Evolutionary conservation across 2,888 invertebrate genomes (phyloP), one percentile per base, ranked within the genome.

Genomic region (Acutogordius australiensis): DNA sequence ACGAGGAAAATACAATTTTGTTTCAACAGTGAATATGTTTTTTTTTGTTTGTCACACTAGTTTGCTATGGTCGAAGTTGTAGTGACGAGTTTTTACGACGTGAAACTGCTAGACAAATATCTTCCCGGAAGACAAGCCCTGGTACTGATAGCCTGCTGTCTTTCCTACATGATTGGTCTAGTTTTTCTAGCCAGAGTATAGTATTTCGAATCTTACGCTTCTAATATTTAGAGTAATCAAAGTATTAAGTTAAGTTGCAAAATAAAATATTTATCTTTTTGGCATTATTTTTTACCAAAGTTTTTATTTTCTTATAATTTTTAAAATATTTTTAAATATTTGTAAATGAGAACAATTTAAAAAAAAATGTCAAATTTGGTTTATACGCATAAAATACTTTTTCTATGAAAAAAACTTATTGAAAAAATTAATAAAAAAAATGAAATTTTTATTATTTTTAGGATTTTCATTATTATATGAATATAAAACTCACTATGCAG

Each of bases 71-170:
- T 57, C 2, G 58, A 57, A 29, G 58, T 57, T 8, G 58, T 57
- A 8, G 58, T 57, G 8, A 57, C 58, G 29, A 57, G 58, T 57
- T 57, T 57, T 28, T 57, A 57, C 29, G 58, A 57, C 29, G 30
- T 57, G 8, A 28, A 30, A 57, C 23, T 29, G 2, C 18, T 57
- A 18, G 30, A 57, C 18, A 57, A 57, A 57, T 57, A 29, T 30
- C 23, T 57, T 28, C 58, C 58, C 13, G 58, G 29, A 29, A 4
- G 58, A 4, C 58, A 57, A 57, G 4, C 30, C 29, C 29, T 57
- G 29, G 58, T 57, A 4, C 29, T 57, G 4, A 57, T 57, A 57
- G 29, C 26, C 13, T 57, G 58, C 29, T 4, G 8, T 18, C 2
- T 57, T 28, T 57, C 58, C 4, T 57, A 57, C 58, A 28, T 57